Evolutionary conservation across 2,113 vertebrate species (phyloP).

Genomic region (Bos indicus): DNA sequence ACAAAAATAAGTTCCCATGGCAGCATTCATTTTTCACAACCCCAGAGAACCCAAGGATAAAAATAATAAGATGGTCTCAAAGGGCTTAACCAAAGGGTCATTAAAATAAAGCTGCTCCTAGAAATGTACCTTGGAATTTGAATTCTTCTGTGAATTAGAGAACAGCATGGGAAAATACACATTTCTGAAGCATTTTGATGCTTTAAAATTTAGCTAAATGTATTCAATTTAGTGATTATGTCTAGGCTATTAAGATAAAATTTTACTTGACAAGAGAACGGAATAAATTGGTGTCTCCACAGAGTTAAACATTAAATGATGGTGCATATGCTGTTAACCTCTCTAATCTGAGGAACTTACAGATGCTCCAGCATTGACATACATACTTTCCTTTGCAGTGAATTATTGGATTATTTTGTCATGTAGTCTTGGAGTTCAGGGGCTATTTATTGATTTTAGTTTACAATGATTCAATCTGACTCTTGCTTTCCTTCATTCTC

Average conservation of each 20-base stretch:
- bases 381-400: not conserved
- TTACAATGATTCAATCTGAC: not conserved
- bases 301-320: not conserved
- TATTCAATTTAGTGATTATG: not conserved
- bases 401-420: not conserved
- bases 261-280: not conserved
- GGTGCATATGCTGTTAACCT: not conserved
- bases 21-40: not conserved
- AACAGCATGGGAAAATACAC: not conserved
- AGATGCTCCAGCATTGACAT: not conserved
- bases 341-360: not conserved
- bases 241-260: not conserved
- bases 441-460: not conserved
- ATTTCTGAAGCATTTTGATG: not conserved
- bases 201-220: not conserved
- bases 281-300: not conserved
- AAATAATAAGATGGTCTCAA: not conserved
- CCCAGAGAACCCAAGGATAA: not conserved
- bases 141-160: not conserved
- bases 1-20: slow-evolving; percentile 11
- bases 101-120: not conserved
- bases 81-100: not conserved
- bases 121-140: not conserved
- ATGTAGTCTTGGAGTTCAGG: not conserved
- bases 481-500: not conserved